A percentile compares a stretch with the other conserved stretches of the same genome.
These are phyloP conservation scores for Aotus griseimembra DNA, from an alignment of 2,797 vertebrate genomes.

Conservation along the genomic window DNA sequence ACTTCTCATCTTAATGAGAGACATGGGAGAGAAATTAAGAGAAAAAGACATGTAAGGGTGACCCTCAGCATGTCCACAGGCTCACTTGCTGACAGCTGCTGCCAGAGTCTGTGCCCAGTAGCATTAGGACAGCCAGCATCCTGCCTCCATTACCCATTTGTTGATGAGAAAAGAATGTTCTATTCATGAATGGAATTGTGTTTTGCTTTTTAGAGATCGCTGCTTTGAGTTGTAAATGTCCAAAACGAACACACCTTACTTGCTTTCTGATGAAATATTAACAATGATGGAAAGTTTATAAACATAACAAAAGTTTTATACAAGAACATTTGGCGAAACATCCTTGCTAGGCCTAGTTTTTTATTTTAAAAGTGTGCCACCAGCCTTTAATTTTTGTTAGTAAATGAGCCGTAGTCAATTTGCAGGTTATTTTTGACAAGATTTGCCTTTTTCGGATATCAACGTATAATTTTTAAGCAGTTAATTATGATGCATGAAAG, in stretches of 20 bases:
- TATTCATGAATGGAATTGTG: background rate
- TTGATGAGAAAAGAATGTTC: background rate
- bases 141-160: background rate
- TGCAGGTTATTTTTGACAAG: background rate
- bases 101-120: background rate
- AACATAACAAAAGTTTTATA: background rate
- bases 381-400: background rate
- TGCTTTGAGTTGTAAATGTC: background rate
- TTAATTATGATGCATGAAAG: background rate
- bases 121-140: background rate
- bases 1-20: conserved; percentile 63
- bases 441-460: background rate
- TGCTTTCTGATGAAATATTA: conserved; percentile 4
- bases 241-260: background rate
- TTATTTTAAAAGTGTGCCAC: background rate
- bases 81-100: background rate
- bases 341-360: background rate
- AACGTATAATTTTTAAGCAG: background rate
- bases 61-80: background rate
- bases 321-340: background rate
- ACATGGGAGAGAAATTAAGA: background rate
- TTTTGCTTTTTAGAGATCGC: background rate
- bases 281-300: background rate
- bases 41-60: background rate
- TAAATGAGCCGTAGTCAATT: background rate